A percentile compares a stretch with the other conserved stretches of the same genome.
These are phyloP conservation scores for Pollachius pollachius DNA, from an alignment of 2,113 vertebrate species.

Conservation along the genomic window DNA sequence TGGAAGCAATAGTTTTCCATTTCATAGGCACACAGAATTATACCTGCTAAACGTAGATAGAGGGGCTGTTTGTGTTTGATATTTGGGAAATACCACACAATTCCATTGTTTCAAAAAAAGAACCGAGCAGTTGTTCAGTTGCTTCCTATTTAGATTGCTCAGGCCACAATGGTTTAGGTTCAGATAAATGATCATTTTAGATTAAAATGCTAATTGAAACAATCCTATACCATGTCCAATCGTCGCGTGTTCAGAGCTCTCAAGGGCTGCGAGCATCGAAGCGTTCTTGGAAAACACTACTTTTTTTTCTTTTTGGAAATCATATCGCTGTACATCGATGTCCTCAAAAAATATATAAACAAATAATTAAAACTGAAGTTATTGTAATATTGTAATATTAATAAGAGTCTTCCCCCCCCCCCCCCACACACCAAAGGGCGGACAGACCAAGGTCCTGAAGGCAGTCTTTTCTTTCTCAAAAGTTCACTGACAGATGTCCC, in stretches of 20 bases:
- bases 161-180: slow-evolving; percentile 29
- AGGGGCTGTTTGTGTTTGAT: no score
- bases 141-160: slow-evolving; percentile 1
- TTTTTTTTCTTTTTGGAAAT: slow-evolving; percentile 41
- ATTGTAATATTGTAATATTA: slow-evolving; percentile 75
- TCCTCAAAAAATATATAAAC: slow-evolving; percentile 60
- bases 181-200: slow-evolving; percentile 34
- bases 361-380: slow-evolving; percentile 74
- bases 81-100: no score
- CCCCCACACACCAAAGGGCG: slow-evolving; percentile 39
- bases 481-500: slow-evolving; percentile 66
- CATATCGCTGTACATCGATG: slow-evolving; percentile 62
- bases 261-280: slow-evolving; percentile 30
- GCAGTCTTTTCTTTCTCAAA: slow-evolving; percentile 62
- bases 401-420: slow-evolving; percentile 51
- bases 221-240: slow-evolving; percentile 42
- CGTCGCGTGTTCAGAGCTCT: not conserved
- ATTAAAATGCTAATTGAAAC: slow-evolving; percentile 42
- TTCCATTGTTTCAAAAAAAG: not conserved
- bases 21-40: no score
- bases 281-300: slow-evolving; percentile 24
- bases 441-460: slow-evolving; percentile 71
- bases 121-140: slow-evolving; percentile 27
- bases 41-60: not conserved
- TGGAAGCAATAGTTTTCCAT: not conserved